phyloP scores from a whole-genome alignment of 2,113 vertebrate species.

The Silurus glanis region DNA sequence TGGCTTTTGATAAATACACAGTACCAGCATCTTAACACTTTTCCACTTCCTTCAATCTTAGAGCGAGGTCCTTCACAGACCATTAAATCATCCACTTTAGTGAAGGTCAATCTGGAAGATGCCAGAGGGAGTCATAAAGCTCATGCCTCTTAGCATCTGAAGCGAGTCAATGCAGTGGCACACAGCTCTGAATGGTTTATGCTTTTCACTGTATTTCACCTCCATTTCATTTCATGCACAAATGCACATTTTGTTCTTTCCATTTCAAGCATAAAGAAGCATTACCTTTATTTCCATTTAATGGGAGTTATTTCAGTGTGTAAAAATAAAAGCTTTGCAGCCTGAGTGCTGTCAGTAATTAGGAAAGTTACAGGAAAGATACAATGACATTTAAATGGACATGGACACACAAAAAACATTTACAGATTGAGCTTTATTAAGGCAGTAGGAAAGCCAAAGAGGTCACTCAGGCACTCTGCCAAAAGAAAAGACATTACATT shows the following conservation, averaged over 20 bases:
- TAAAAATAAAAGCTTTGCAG: conserved; percentile 21
- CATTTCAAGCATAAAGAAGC: conserved; percentile 39
- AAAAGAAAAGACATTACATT: not conserved
- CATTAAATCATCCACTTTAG: conserved; percentile 48
- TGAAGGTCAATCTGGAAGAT: conserved; percentile 47
- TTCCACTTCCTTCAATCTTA: conserved; percentile 46
- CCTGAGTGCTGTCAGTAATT: conserved; percentile 26
- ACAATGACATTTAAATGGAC: conserved; percentile 1
- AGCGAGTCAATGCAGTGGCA: not conserved
- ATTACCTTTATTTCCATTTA: conserved; percentile 29
- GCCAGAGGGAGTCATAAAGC: conserved; percentile 48
- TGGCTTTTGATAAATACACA: conserved; percentile 42
- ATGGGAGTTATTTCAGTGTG: conserved; percentile 19
- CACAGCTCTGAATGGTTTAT: not conserved
- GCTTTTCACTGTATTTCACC: conserved; percentile 35
- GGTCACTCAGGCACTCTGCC: not conserved
- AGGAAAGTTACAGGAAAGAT: not conserved
- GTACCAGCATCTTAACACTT: conserved; percentile 39
- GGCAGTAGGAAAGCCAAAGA: not conserved
- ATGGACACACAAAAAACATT: not conserved
- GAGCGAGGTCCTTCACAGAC: conserved; percentile 51
- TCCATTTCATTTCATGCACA: conserved; percentile 40
- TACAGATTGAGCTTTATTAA: not conserved
- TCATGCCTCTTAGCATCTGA: conserved; percentile 24
- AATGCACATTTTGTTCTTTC: conserved; percentile 32